Conservation (phyloP, 1,140 invertebrate species). For the Augochlora pura region DNA sequence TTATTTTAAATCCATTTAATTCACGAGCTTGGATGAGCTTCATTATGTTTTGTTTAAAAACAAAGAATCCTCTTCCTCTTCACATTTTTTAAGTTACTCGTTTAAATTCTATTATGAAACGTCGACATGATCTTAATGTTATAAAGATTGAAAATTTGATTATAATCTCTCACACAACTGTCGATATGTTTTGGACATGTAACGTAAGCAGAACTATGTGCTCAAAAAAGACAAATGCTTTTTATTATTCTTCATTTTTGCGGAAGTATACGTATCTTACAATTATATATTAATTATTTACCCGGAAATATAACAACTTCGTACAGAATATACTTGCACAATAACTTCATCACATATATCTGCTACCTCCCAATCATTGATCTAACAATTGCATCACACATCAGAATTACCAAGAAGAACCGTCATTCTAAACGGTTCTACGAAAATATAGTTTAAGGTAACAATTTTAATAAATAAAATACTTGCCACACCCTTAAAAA, state of each 20-base stretch:
- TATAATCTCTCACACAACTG: constrained; percentile 47
- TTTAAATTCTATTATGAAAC: constrained; percentile 14
- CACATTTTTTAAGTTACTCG: background rate
- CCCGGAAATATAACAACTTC: constrained; percentile 47
- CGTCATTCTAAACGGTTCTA: constrained; percentile 5
- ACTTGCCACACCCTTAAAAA: background rate
- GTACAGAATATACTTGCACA: constrained; percentile 50
- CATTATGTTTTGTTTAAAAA: constrained; percentile 40
- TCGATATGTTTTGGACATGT: constrained; percentile 53
- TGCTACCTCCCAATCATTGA: constrained; percentile 38
- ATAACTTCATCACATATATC: constrained; percentile 50
- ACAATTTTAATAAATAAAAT: background rate
- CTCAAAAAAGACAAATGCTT: constrained; percentile 26
- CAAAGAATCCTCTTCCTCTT: background rate
- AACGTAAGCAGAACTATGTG: constrained; percentile 30
- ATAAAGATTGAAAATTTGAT: constrained; percentile 59
- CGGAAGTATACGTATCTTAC: constrained; percentile 50
- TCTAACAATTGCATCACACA: constrained; percentile 42
- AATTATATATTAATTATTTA: constrained; percentile 44
- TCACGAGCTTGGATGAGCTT: constrained; percentile 52
- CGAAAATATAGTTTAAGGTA: constrained; percentile 13
- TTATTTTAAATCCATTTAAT: constrained; percentile 48
- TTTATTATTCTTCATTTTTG: background rate
- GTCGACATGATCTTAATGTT: constrained; percentile 22
- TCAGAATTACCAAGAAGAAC: constrained; percentile 34